These are phyloP conservation scores for Nebria ingens DNA, from an alignment of 1,140 invertebrate genomes.

Conservation along the genomic window DNA sequence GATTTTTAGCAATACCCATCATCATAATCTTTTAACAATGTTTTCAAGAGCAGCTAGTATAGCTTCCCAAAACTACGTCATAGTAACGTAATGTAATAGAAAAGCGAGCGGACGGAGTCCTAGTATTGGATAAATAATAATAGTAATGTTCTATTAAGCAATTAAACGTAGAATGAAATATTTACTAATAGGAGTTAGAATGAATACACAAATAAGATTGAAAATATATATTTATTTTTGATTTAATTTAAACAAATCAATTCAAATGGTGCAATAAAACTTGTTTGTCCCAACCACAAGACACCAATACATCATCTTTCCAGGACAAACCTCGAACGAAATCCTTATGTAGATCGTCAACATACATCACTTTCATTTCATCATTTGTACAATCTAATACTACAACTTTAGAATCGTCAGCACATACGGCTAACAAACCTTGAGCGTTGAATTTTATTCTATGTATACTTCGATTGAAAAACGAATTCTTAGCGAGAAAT, in stretches of 20 bases:
- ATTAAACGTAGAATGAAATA: neutral
- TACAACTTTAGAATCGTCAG: constrained; percentile 22
- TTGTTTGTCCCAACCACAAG: constrained; percentile 26
- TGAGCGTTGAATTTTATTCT: constrained; percentile 19
- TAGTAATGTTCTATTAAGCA: too few species aligned
- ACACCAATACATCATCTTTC: constrained; percentile 23
- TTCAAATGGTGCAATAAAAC: constrained; percentile 9
- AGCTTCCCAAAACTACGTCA: too few species aligned
- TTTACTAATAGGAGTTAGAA: neutral
- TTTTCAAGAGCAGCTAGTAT: too few species aligned
- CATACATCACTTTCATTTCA: constrained; percentile 19
- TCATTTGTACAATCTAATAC: constrained; percentile 19
- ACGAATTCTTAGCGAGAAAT: constrained; percentile 18
- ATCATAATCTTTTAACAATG: too few species aligned
- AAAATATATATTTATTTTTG: neutral
- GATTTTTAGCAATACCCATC: too few species aligned
- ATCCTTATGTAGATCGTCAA: constrained; percentile 18
- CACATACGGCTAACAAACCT: constrained; percentile 22
- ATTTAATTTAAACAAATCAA: neutral
- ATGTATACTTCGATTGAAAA: constrained; percentile 21
- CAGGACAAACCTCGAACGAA: constrained; percentile 24
- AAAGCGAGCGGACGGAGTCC: too few species aligned
- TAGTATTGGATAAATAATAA: too few species aligned
- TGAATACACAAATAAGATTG: neutral
- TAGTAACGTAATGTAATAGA: too few species aligned